phyloP scores from a whole-genome alignment of 92 coral and sea anemone genomes.

The Plumapathes pennacea region DNA sequence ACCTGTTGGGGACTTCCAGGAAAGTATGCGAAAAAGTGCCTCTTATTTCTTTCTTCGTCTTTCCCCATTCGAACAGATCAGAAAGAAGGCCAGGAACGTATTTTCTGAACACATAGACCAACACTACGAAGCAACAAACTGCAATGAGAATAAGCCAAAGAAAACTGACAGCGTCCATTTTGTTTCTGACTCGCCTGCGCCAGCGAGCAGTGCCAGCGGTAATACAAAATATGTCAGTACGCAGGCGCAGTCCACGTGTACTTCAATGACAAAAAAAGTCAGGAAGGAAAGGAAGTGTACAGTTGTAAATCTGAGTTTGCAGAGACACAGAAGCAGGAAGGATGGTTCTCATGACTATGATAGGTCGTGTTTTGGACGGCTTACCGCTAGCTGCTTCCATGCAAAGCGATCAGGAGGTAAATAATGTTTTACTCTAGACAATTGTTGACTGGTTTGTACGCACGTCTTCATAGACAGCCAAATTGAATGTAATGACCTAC shows the following conservation, averaged over 20 bases:
- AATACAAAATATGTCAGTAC: conserved; percentile 42
- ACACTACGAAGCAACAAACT: conserved; percentile 41
- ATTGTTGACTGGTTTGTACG: neutral
- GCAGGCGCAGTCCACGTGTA: conserved; percentile 99
- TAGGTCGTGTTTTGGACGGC: conserved; percentile 97
- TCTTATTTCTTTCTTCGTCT: conserved; percentile 44
- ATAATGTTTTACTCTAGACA: conserved; percentile 9
- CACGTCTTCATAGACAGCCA: neutral
- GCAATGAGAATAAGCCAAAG: conserved; percentile 61
- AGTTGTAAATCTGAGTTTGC: neutral
- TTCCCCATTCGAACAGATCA: conserved; percentile 81
- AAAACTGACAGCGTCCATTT: conserved; percentile 58
- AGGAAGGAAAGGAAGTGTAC: conserved; percentile 13
- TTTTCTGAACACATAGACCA: conserved; percentile 42
- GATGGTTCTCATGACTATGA: conserved; percentile 99
- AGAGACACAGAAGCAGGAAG: too few relatives aligned
- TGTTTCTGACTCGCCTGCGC: neutral
- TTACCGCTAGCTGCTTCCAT: conserved; percentile 95
- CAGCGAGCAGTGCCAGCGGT: conserved; percentile 5
- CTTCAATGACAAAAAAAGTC: conserved; percentile 46
- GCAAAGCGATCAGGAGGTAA: conserved; percentile 96
- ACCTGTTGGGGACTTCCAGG: conserved; percentile 92
- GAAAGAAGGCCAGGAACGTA: conserved; percentile 57
- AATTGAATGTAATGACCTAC: too few relatives aligned
- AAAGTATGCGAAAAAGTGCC: conserved; percentile 23